Percentiles rank a stretch among this genome's conserved stretches.
phyloP scores from a whole-genome alignment of 2,113 vertebrate species.

The Hippocampus abdominalis region DNA sequence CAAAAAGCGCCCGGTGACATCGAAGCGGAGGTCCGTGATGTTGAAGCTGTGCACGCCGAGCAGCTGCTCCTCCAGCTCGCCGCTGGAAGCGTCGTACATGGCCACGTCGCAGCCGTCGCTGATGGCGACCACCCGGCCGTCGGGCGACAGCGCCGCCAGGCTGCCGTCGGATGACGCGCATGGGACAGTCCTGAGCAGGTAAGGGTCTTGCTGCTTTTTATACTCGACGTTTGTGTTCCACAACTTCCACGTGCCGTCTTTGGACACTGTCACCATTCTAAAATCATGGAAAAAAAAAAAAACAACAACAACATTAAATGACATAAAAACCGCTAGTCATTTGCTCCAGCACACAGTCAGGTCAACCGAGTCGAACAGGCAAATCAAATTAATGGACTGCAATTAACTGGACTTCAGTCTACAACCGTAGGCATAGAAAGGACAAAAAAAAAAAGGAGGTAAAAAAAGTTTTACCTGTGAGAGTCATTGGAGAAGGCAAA shows the following conservation, averaged over 20 bases:
- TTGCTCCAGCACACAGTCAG: no score
- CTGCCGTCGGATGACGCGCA: conserved; percentile 71
- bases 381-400: not conserved
- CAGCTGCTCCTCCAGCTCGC: conserved; percentile 82
- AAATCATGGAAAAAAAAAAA: not conserved
- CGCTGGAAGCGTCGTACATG: conserved; percentile 74
- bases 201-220: conserved; percentile 93
- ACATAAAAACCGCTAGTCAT: not conserved
- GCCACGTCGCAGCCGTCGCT: conserved; percentile 72
- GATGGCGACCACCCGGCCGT: conserved; percentile 79
- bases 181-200: conserved; percentile 80
- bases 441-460: no score
- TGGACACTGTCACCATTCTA: conserved; percentile 93
- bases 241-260: conserved; percentile 92
- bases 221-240: conserved; percentile 96
- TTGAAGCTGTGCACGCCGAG: conserved; percentile 68
- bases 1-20: conserved; percentile 80
- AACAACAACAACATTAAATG: not conserved
- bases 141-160: conserved; percentile 81
- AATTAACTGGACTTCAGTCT: not conserved
- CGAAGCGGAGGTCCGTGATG: conserved; percentile 81
- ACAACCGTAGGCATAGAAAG: no score
- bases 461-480: conserved; percentile 71
- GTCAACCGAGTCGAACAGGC: no score
- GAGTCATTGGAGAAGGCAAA: conserved; percentile 94